Evolutionary conservation across 2,888 invertebrate genomes (phyloP), one percentile per base, ranked within the genome.

Genomic region (Gisinianus flammeolus): DNA sequence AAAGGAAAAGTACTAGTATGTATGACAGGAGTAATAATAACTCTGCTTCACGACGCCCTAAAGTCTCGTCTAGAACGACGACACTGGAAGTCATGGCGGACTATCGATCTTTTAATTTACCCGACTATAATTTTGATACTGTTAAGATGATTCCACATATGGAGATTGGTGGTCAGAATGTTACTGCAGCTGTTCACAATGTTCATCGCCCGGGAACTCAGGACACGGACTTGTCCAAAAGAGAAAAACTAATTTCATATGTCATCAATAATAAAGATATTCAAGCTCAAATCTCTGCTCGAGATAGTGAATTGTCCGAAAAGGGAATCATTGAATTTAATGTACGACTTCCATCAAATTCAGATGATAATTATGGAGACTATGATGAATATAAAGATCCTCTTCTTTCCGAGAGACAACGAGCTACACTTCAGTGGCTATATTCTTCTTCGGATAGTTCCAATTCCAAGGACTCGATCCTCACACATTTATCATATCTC

Each of bases 321-420:
- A 83, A 83, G 62, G 83, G 83, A 0, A 82, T 83, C 16, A 83
- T 83, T 16, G 82, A 82, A 64, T 83, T 83, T 70, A 81, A 81
- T 24, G 79, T 83, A 3, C 62, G 81, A 68, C 77, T 83, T 19
- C 83, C 83, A 16, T 76, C 81, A 0, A 71, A 72, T 16, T 33
- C 70, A 5, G 71, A 77, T 54, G 67, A 58, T 52, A n/a, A 24
- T 10, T 35, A 26, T 16, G 26, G 26, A 26, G 58, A 68, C n/a
- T 58, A 72, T 35, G 16, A 35, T 10, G 30, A 83, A 28, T 83
- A 83, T 30, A 72, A 78, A 56, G 83, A 83, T 72, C 83, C 83
- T 3, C 56, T 81, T 19, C 16, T 79, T 4, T 76, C 79, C 0
- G 77, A 81, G 67, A 68, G 80, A 58, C 44, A 80, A 44, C 66